Base-by-base conservation (phyloP, 2,888 invertebrate species). In the Brenthis ino region DNA sequence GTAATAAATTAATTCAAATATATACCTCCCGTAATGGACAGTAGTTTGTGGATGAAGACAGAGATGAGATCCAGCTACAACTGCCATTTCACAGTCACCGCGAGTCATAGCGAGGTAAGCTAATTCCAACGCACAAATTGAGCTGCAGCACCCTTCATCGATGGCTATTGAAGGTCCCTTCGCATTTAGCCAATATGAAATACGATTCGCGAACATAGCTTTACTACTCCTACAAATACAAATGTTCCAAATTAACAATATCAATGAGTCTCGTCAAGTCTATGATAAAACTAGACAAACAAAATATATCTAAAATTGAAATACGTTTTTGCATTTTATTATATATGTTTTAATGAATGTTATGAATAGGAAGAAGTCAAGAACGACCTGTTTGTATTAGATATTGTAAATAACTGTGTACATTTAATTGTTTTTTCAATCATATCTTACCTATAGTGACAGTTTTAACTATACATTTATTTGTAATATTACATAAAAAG, bases 41-140 rank as follows among this genome's bases (percentile, higher is more conserved):
- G 83, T 78, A 0, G 82, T 78, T 65, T 88, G 85, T 2, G 95
- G 95, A 73, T 95, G 94, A 24, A 95, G 78, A 68, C 94, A 94
- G 12, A 95, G 77, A 75, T 92, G 94, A 13, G 91, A 84, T 1
- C 95, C 95, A 4, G 94, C 95, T 1, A 95, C 95, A 33, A 95
- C 87, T 13, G 95, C 95, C 0, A 86, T 84, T 33, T 89, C 90
- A 54, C 89, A 88, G n/a, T 84, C 83, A 0, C 89, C 90, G 1
- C 80, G 77, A 0, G 71, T 65, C 3, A 91, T 80, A 1, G 85
- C 86, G 11, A 77, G 75, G 65, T 80, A 83, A 0, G 87, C 91
- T 67, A 82, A 80, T 65, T 86, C 84, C 16, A 90, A 68, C 0
- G 87, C 88, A 0, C 78, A 79, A 0, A 80, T 71, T 1, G 87